These are phyloP conservation scores for Nipponia nippon DNA, from an alignment of 2,113 vertebrate species.

Conservation along the genomic window DNA sequence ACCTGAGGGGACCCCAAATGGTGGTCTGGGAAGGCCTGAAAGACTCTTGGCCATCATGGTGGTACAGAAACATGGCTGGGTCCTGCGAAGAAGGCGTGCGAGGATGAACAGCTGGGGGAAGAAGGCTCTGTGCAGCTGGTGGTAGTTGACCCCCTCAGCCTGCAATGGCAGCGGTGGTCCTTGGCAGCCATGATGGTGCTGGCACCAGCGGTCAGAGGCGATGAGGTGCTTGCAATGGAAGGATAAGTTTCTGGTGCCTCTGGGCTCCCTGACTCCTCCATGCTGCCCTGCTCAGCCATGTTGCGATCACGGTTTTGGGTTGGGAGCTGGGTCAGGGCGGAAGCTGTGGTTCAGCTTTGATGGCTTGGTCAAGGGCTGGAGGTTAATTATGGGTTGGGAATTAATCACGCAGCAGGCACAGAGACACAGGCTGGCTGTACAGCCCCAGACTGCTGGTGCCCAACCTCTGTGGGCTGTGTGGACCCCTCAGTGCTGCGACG, in stretches of 20 bases:
- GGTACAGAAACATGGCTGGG: background rate
- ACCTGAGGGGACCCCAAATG: fast-evolving
- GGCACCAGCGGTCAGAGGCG: fast-evolving
- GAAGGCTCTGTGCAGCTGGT: background rate
- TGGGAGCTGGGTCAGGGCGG: background rate
- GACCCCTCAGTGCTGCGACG: background rate
- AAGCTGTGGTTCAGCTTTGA: background rate
- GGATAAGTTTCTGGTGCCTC: background rate
- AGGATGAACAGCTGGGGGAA: fast-evolving
- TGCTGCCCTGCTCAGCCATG: background rate
- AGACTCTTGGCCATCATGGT: fast-evolving
- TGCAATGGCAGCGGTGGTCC: fast-evolving
- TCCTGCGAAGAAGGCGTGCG: fast-evolving
- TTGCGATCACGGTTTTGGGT: fast-evolving
- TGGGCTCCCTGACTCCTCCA: background rate
- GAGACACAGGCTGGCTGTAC: background rate
- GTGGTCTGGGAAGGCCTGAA: background rate
- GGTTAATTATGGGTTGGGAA: background rate
- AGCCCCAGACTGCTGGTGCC: background rate
- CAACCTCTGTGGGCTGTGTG: background rate
- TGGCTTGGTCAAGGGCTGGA: background rate
- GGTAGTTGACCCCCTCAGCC: background rate
- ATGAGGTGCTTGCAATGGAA: background rate
- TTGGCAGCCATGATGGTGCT: fast-evolving
- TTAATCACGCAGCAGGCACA: background rate